phyloP scores from a whole-genome alignment of 2,797 vertebrate species.

The Hippoglossus hippoglossus region DNA sequence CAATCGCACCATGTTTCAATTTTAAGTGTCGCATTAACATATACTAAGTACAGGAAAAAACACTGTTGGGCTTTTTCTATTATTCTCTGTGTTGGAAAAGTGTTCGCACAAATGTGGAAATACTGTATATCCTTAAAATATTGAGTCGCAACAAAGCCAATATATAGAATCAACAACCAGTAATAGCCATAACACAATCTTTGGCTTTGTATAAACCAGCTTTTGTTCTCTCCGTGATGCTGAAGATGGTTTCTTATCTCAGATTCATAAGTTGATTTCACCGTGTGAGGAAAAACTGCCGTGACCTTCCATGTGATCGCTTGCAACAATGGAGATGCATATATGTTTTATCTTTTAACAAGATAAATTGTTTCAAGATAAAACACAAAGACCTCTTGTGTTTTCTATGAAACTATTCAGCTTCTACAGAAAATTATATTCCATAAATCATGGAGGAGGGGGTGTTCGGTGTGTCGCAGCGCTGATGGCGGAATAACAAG shows the following conservation, averaged over 20 bases:
- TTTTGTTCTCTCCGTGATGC: constrained; percentile 29
- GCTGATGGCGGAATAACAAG: not conserved
- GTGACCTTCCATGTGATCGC: too few relatives aligned
- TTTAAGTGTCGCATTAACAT: constrained; percentile 32
- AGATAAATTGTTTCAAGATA: not conserved
- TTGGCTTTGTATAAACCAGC: constrained; percentile 3
- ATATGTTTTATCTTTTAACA: too few relatives aligned
- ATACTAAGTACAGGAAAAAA: constrained; percentile 24
- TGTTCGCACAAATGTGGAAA: not conserved
- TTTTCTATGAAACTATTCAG: constrained; percentile 24
- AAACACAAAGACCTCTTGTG: constrained; percentile 43
- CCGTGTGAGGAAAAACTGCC: too few relatives aligned
- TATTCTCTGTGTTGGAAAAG: not conserved
- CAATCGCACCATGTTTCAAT: constrained; percentile 40
- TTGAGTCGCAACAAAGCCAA: not conserved
- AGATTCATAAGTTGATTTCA: not conserved
- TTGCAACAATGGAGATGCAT: constrained; percentile 10
- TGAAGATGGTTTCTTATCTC: constrained; percentile 4
- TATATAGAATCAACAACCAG: not conserved
- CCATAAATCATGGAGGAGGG: constrained; percentile 30
- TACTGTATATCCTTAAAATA: too few relatives aligned
- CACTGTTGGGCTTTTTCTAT: constrained; percentile 5
- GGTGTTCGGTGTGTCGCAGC: not conserved
- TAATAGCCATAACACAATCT: not conserved
- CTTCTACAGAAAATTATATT: constrained; percentile 15